Evolutionary conservation across 1,140 invertebrate species (phyloP), one percentile per base, ranked within the genome.

Genomic region (Leptinotarsa undecemlineata): DNA sequence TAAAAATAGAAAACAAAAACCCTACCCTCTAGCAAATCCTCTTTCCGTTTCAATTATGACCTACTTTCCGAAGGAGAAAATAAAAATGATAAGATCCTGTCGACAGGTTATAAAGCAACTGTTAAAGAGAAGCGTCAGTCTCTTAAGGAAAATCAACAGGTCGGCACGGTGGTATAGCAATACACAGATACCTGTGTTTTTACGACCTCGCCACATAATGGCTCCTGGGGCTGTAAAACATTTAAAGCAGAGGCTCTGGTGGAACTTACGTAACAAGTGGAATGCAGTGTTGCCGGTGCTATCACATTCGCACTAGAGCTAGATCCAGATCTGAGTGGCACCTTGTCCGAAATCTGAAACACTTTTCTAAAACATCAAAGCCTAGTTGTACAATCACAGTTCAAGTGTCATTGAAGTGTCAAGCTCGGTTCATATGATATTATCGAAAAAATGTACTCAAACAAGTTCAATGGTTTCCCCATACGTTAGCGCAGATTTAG

Each of bases 111-210:
- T 57, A 57, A 57, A 57, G 6, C 51, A 57, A 57, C 51, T 57
- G 51, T 11, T 42, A 42, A 11, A 57, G 51, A 4, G n/a, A 4
- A 13, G 17, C 51, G n/a, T 57, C 51, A 57, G 13, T 57, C 51
- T 57, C 15, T 6, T 8, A 57, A 57, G 51, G 33, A 57, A 57
- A 57, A 57, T 57, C 51, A 57, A 57, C 51, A 57, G 51, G 51
- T 57, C 51, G 15, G 51, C n/a, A 15, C 51, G 17, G 15, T 19
- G 51, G 51, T 57, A 57, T 57, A 15, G 51, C 51, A 6, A 57
- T 17, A 57, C 51, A 57, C 51, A 57, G 51, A 57, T 57, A 57
- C 51, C 51, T 57, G 51, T 57, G 51, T 57, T 57, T 57, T 57
- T 57, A 57, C 51, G 51, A 57, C 51, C 51, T 57, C 51, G 51